Conservation (phyloP, 2,888 invertebrate species). For the Perizoma flavofasciatum region DNA sequence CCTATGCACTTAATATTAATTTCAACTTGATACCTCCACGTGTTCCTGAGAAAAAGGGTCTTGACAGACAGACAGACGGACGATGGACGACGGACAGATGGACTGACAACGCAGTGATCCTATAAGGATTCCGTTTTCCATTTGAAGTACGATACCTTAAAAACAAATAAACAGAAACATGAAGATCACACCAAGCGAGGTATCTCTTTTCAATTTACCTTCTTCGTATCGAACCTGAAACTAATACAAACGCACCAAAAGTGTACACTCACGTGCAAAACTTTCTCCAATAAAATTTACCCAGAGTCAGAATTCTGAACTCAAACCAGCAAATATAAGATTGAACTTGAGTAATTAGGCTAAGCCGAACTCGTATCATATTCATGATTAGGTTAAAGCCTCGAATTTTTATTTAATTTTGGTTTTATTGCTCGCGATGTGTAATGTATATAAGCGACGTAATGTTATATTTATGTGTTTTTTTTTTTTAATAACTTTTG, state of each 20-base stretch:
- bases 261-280: slow-evolving; percentile 45
- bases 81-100: no score
- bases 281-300: slow-evolving; percentile 29
- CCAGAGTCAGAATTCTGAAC: slow-evolving; percentile 11
- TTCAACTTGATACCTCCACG: no score
- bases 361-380: slow-evolving; percentile 28
- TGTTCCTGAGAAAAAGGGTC: no score
- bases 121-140: no score
- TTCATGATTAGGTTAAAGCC: slow-evolving; percentile 24
- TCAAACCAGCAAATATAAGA: slow-evolving; percentile 28
- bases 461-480: no score
- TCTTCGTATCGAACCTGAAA: slow-evolving; percentile 15
- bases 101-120: no score
- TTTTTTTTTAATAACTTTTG: no score
- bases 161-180: background rate
- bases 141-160: no score
- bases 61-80: no score
- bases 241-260: slow-evolving; percentile 32
- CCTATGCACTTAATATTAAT: no score
- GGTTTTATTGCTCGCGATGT: slow-evolving; percentile 20
- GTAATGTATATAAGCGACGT: no score
- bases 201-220: background rate
- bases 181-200: no score
- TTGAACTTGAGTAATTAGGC: slow-evolving; percentile 40
- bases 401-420: slow-evolving; percentile 22